Evolutionary conservation across 1,140 invertebrate genomes (phyloP), one percentile per base, ranked within the genome.

Genomic region (Sarcophaga bullata): DNA sequence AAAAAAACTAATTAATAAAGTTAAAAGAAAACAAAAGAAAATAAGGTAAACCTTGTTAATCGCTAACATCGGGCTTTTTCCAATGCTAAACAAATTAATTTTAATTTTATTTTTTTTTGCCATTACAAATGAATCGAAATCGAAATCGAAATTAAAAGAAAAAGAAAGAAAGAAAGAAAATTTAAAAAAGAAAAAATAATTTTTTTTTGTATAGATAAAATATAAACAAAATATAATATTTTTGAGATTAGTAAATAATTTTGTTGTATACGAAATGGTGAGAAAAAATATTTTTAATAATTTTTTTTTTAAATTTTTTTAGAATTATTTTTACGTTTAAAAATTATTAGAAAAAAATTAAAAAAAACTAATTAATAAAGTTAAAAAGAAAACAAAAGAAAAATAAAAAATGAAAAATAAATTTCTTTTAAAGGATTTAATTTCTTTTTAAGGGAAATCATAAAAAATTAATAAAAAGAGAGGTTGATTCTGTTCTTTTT

Each of bases 31-130:
- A 68, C 19, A 68, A 68, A 68, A 68, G 9, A 62, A 15, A 68
- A 68, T n/a, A n/a, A n/a, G n/a, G 95, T 91, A 96, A 93, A 91
- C 95, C 94, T 96, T 96, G 93, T 95, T 96, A 93, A 96, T 95
- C 92, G 95, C 95, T 92, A 96, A 94, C 91, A 96, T 87, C 85
- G 93, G 90, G 95, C 94, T 93, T 95, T 96, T 89, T 89, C 88
- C 88, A 89, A 89, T 88, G 88, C 88, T 89, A 89, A 86, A 89
- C 15, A 72, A 54, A 62, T 75, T 80, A 73, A 78, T 82, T 50
- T 80, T n/a, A n/a, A n/a, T n/a, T 78, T 68, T 82, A 19, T 76
- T 76, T 58, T 58, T 58, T 58, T 37, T 82, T 73, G 48, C 11
- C 46, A 81, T 73, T 50, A 73, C 11, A 50, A 83, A 78, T 85